phyloP scores from a whole-genome alignment of 2,888 invertebrate genomes.

The Patella ulyssiponensis region DNA sequence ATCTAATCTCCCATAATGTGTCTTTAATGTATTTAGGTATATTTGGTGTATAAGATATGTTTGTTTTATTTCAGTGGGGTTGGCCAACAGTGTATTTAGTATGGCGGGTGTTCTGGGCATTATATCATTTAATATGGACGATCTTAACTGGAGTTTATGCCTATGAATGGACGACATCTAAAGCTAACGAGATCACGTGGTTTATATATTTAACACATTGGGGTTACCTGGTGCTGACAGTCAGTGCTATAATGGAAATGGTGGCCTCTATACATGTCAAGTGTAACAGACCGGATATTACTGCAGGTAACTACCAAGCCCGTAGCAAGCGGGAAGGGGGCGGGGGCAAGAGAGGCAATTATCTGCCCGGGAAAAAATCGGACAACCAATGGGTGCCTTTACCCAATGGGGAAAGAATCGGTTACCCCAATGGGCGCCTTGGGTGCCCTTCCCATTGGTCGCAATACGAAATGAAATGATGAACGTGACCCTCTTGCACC shows the following conservation, averaged over 20 bases:
- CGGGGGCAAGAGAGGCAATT: too few species aligned
- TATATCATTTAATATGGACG: slow-evolving; percentile 4
- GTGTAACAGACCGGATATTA: neutral
- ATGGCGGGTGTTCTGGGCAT: slow-evolving; percentile 4
- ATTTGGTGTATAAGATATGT: neutral
- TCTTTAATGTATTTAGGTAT: neutral
- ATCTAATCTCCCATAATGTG: neutral
- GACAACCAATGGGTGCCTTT: too few species aligned
- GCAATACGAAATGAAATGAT: too few species aligned
- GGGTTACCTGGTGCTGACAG: slow-evolving; percentile 27
- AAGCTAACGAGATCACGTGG: slow-evolving; percentile 25
- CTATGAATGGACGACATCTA: slow-evolving; percentile 6
- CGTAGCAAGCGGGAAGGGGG: too few species aligned
- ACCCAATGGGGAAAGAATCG: too few species aligned
- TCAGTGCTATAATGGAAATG: slow-evolving; percentile 23
- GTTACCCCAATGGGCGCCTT: too few species aligned
- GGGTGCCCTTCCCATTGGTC: too few species aligned
- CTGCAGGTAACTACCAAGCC: neutral
- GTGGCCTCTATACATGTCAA: slow-evolving; percentile 15
- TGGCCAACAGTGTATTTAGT: slow-evolving; percentile 10
- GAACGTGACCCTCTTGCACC: too few species aligned
- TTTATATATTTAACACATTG: slow-evolving; percentile 37
- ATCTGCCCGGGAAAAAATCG: too few species aligned
- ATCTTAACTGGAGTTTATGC: slow-evolving; percentile 5
- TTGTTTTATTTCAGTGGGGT: slow-evolving; percentile 14